phyloP scores from a whole-genome alignment of 92 coral and sea anemone species.

The Blastomussa wellsi region DNA sequence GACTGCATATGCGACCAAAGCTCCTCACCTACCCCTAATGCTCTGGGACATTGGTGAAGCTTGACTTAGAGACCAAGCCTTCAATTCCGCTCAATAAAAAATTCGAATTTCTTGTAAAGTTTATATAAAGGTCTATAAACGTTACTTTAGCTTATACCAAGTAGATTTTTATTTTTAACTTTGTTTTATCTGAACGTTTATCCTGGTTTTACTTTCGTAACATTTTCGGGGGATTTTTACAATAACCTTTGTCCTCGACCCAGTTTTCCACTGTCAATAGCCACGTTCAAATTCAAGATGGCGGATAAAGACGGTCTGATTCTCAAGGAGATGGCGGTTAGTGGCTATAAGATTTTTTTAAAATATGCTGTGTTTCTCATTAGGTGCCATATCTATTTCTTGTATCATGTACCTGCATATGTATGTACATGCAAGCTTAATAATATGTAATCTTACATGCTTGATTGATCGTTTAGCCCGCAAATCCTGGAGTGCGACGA shows the following conservation, averaged over 20 bases:
- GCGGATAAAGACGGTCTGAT: slow-evolving; percentile 39
- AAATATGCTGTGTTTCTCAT: neutral
- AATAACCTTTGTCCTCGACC: slow-evolving; percentile 36
- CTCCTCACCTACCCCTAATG: slow-evolving; percentile 40
- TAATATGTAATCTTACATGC: too few species aligned
- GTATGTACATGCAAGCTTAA: too few species aligned
- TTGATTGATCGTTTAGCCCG: too few species aligned
- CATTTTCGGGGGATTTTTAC: neutral
- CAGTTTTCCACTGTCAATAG: slow-evolving; percentile 33
- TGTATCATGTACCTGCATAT: neutral
- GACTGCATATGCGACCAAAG: slow-evolving; percentile 56
- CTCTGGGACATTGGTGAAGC: slow-evolving; percentile 1
- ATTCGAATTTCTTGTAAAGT: neutral
- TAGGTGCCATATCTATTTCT: neutral
- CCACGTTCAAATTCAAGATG: slow-evolving; percentile 59
- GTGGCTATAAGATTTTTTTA: neutral
- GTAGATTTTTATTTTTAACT: neutral
- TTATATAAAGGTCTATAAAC: neutral
- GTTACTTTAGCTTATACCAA: neutral
- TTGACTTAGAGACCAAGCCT: slow-evolving; percentile 28
- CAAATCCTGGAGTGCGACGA: too few species aligned
- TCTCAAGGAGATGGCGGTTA: slow-evolving; percentile 19
- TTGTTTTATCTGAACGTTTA: neutral
- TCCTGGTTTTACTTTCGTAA: neutral
- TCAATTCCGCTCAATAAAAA: neutral